Percentiles rank a stretch among this genome's conserved stretches.
Conservation (phyloP, 2,797 vertebrate genomes). For the Acomys russatus region DNA sequence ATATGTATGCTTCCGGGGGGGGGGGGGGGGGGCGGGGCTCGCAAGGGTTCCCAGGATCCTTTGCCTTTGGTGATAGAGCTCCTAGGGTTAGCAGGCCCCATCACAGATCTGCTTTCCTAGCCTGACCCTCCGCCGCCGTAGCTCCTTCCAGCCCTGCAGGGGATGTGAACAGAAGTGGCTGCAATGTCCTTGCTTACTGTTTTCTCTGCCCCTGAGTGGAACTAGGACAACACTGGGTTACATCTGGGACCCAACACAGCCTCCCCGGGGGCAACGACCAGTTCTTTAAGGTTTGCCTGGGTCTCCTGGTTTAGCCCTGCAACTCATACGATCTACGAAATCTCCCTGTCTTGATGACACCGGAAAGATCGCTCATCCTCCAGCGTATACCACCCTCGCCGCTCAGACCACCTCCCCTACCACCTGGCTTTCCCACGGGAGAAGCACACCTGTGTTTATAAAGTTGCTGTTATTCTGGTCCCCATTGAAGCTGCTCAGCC, state of each 20-base stretch:
- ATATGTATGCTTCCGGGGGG: not conserved
- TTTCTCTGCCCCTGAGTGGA: not conserved
- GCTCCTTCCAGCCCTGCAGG: not conserved
- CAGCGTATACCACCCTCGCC: fast-evolving
- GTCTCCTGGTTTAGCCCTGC: not conserved
- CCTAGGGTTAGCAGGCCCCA: not conserved
- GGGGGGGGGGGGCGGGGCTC: no score
- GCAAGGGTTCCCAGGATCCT: not conserved
- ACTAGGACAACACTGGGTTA: fast-evolving
- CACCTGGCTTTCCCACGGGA: not conserved
- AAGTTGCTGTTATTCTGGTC: not conserved
- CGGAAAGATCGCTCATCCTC: not conserved
- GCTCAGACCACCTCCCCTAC: not conserved
- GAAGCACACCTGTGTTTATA: not conserved
- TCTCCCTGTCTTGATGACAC: not conserved
- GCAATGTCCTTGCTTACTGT: fast-evolving
- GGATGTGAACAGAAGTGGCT: fast-evolving
- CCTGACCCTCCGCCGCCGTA: not conserved
- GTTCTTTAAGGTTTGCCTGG: not conserved
- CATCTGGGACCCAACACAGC: fast-evolving
- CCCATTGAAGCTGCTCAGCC: not conserved
- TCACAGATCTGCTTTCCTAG: not conserved
- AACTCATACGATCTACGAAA: not conserved
- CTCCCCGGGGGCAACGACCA: not conserved
- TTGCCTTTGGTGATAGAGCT: not conserved